phyloP scores from a whole-genome alignment of 2,113 vertebrate genomes.

The Pleuronectes platessa region DNA sequence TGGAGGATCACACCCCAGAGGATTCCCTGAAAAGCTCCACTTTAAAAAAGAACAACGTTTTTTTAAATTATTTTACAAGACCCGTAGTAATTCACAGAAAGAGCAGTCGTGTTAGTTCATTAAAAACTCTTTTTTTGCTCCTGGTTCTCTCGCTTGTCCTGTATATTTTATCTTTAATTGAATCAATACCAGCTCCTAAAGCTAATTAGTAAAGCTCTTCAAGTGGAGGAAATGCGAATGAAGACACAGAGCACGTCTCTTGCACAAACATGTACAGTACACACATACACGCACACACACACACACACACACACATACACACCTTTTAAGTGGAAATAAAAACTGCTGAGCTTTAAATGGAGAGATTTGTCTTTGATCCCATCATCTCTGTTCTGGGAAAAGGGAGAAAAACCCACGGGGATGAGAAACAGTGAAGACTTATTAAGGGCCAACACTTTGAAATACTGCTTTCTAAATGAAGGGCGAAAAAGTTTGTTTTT shows the following conservation, averaged over 20 bases:
- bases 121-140: conserved; percentile 28
- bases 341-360: conserved; percentile 15
- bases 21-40: background rate
- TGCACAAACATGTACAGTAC: conserved; percentile 1
- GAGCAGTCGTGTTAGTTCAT: conserved; percentile 36
- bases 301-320: background rate
- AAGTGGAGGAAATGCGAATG: conserved; percentile 47
- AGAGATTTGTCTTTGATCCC: conserved; percentile 29
- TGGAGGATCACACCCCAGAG: background rate
- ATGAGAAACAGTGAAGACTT: background rate
- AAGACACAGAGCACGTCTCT: conserved; percentile 27
- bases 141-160: conserved; percentile 27
- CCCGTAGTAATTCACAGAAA: conserved; percentile 2
- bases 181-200: conserved; percentile 65
- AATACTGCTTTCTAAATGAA: background rate
- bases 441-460: conserved; percentile 18
- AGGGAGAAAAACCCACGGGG: background rate
- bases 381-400: background rate
- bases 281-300: no score
- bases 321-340: conserved; percentile 28
- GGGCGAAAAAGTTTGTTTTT: no score
- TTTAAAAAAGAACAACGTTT: conserved; percentile 2
- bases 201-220: conserved; percentile 56
- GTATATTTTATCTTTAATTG: conserved; percentile 66
- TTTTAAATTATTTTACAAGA: conserved; percentile 18